Percentiles rank a stretch among this genome's conserved stretches.
Conservation (phyloP, 2,888 invertebrate species). For the Doris montereyensis region DNA sequence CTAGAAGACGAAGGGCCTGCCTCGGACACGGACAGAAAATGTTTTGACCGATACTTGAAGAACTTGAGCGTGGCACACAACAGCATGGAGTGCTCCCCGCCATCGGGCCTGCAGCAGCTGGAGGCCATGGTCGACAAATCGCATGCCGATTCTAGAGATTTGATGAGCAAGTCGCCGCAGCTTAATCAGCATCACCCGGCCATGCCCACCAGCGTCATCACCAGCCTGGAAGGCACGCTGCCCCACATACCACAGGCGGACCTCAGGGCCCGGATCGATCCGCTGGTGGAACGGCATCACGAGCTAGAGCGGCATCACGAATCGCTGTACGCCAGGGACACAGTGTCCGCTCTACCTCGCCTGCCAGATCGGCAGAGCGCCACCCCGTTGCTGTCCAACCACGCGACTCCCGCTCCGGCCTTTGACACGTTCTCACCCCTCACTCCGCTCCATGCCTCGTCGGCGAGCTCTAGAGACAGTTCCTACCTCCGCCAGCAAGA, state of each 20-base stretch:
- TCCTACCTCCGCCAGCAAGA: slow-evolving; percentile 46
- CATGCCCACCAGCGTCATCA: slow-evolving; percentile 47
- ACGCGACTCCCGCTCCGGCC: slow-evolving; percentile 30
- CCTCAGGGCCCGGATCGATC: slow-evolving; percentile 60
- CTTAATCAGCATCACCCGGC: slow-evolving; percentile 30
- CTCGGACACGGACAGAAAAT: slow-evolving; percentile 63
- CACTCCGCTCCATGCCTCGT: slow-evolving; percentile 45
- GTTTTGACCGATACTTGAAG: slow-evolving; percentile 66
- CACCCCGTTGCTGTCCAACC: slow-evolving; percentile 16
- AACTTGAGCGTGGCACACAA: slow-evolving; percentile 51
- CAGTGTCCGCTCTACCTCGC: slow-evolving; percentile 45
- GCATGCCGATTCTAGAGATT: slow-evolving; percentile 9
- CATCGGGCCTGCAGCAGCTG: slow-evolving; percentile 45
- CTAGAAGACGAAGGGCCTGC: slow-evolving; percentile 47
- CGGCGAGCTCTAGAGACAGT: slow-evolving; percentile 40
- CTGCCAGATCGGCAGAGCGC: slow-evolving; percentile 21
- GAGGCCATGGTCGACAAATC: slow-evolving; percentile 42
- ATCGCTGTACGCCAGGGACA: slow-evolving; percentile 46
- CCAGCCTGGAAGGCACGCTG: slow-evolving; percentile 47
- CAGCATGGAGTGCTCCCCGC: slow-evolving; percentile 26
- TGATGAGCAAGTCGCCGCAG: slow-evolving; percentile 35
- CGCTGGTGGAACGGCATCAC: slow-evolving; percentile 56
- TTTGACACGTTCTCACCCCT: slow-evolving; percentile 48
- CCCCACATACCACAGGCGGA: slow-evolving; percentile 47
- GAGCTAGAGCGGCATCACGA: slow-evolving; percentile 44